phyloP scores from a whole-genome alignment of 2,797 vertebrate species.

The Spondyliosoma cantharus region DNA sequence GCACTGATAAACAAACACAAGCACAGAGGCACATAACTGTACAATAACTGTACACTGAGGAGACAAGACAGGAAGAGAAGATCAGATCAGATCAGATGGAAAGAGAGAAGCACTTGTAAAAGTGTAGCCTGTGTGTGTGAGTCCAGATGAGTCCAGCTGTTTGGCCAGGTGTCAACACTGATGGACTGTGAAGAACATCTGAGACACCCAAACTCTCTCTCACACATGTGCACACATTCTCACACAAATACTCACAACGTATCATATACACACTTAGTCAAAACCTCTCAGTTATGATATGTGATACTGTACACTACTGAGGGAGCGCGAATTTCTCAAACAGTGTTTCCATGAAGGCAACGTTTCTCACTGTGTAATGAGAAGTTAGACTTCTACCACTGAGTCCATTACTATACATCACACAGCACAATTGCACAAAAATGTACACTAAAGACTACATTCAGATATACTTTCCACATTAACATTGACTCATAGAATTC shows the following conservation, averaged over 20 bases:
- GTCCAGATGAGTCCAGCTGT: constrained; percentile 87
- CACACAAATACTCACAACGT: constrained; percentile 44
- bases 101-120: constrained; percentile 25
- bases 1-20: constrained; percentile 9
- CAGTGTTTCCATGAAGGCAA: constrained; percentile 13
- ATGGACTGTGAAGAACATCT: constrained; percentile 86
- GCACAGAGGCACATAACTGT: constrained; percentile 6
- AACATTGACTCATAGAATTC: not conserved
- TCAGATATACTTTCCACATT: not conserved
- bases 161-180: constrained; percentile 86
- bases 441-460: not conserved
- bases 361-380: constrained; percentile 12
- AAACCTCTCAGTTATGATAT: constrained; percentile 41
- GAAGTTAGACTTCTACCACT: not conserved
- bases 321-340: constrained; percentile 19
- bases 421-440: not conserved
- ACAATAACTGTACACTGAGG: constrained; percentile 18
- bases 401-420: not conserved
- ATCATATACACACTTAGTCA: constrained; percentile 23
- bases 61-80: constrained; percentile 8
- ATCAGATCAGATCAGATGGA: constrained; percentile 13
- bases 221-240: constrained; percentile 63
- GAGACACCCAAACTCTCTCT: constrained; percentile 65
- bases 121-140: constrained; percentile 31
- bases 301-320: constrained; percentile 27